Base-by-base conservation (phyloP, 2,797 vertebrate species). In the Falco novaeseelandiae region DNA sequence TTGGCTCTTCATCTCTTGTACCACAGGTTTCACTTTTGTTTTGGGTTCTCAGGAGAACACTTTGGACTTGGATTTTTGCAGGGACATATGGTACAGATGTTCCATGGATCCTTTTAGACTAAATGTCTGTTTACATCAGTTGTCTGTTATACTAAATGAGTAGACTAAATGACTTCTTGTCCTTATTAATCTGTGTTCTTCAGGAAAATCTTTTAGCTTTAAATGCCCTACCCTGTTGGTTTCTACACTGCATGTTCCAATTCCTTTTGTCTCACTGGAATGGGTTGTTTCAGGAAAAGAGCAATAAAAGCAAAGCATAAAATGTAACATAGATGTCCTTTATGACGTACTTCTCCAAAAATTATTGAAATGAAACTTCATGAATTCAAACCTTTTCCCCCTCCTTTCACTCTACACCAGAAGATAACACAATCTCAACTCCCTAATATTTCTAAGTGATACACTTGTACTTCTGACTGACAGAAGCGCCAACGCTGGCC, bases 361-460 rank as follows among this genome's bases (percentile, higher is more conserved):
- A 3, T 0, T 1, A 80, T 3, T 8, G 7, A 83, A 90, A 71
- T 14, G 42, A 59, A 65, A 7, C 22, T 36, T 62, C 4, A 38
- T 21, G 1, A 52, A 65, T 65, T 85, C 19, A 83, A 82, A 23
- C 10, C 4, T 36, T 23, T n/a, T 2, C 6, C 3, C 16, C 8
- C 6, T 7, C 8, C 22, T 6, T 76, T 76, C 36, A n/a, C 32
- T 69, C 6, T 83, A 71, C 51, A 62, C 15, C 26, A 80, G 54
- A 58, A 36, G 26, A 32, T 54, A n/a, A 6, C 2, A 1, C 15
- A 61, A 4, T 4, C 9, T 44, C 19, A 58, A 0, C 6, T 67
- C 22, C 40, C 27, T 30, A 10, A 32, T 18, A 38, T 26, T 4
- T 26, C 20, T 4, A 54, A 27, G 18, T 72, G 18, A 48, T 48